Conservation (phyloP, 2,797 vertebrate genomes). For the Borostomias antarcticus region DNA sequence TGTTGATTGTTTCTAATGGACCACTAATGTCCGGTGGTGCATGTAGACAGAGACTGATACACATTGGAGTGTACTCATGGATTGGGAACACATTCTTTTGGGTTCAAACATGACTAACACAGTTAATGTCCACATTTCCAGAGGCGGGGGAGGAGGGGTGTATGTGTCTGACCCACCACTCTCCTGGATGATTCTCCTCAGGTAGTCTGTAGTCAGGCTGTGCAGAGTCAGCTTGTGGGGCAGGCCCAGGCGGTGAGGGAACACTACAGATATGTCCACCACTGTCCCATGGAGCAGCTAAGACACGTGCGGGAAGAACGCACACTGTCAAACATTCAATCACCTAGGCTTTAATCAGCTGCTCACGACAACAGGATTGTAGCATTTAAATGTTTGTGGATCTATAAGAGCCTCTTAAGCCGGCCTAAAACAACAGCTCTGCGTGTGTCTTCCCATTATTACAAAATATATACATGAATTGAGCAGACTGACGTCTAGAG, state of each 20-base stretch:
- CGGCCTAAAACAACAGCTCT: too few relatives aligned
- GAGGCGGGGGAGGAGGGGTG: not conserved
- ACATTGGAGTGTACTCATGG: too few relatives aligned
- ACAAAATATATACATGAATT: too few relatives aligned
- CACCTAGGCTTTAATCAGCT: not conserved
- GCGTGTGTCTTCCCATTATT: too few relatives aligned
- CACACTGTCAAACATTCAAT: not conserved
- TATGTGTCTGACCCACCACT: constrained; percentile 72
- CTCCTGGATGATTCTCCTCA: constrained; percentile 80
- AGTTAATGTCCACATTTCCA: not conserved
- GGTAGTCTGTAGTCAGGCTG: constrained; percentile 77
- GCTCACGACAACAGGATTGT: too few relatives aligned
- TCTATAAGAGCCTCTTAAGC: too few relatives aligned
- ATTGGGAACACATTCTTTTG: too few relatives aligned
- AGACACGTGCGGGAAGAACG: constrained; percentile 33
- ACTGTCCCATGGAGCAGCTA: constrained; percentile 80
- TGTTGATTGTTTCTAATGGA: too few relatives aligned
- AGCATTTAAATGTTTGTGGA: too few relatives aligned
- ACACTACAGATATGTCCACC: constrained; percentile 79
- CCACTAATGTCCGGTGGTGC: not conserved
- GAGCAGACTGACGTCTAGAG: too few relatives aligned
- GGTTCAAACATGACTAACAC: not conserved
- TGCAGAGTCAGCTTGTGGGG: constrained; percentile 80
- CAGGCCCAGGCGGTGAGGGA: constrained; percentile 80
- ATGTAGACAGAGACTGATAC: too few relatives aligned